Conservation (phyloP, 1,140 invertebrate species). For the Drosophila kepulauana region DNA sequence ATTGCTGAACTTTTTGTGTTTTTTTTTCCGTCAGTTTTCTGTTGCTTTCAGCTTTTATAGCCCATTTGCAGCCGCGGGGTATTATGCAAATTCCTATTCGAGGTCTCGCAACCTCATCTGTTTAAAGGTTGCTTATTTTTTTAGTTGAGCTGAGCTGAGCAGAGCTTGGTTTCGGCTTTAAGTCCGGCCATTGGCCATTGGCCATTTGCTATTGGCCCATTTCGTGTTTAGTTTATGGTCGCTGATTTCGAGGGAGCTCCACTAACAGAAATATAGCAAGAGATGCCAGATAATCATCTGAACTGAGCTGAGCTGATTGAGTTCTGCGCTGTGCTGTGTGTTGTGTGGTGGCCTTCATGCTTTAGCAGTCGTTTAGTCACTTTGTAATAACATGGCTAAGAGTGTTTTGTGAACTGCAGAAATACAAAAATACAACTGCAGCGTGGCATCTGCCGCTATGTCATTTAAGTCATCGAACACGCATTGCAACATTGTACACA, state of each 20-base stretch:
- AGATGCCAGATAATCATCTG: not conserved
- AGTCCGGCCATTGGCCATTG: constrained; percentile 14
- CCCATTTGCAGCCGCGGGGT: constrained; percentile 20
- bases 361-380: constrained; percentile 66
- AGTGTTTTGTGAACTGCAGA: constrained; percentile 71
- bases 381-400: constrained; percentile 81
- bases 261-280: not conserved
- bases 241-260: not conserved
- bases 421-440: not conserved
- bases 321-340: not conserved
- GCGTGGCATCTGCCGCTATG: constrained; percentile 38
- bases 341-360: not conserved
- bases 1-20: constrained; percentile 13
- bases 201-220: constrained; percentile 22
- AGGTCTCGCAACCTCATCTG: constrained; percentile 20
- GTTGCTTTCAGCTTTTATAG: constrained; percentile 37
- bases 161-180: not conserved
- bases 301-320: constrained; percentile 27
- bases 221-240: constrained; percentile 19
- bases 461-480: constrained; percentile 84
- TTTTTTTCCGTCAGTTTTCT: not conserved
- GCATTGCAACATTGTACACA: constrained; percentile 78
- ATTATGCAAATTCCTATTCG: constrained; percentile 66
- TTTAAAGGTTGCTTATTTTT: not conserved
- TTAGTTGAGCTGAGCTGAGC: not conserved